phyloP scores from a whole-genome alignment of 2,113 vertebrate genomes.

The Onychostruthus taczanowskii region DNA sequence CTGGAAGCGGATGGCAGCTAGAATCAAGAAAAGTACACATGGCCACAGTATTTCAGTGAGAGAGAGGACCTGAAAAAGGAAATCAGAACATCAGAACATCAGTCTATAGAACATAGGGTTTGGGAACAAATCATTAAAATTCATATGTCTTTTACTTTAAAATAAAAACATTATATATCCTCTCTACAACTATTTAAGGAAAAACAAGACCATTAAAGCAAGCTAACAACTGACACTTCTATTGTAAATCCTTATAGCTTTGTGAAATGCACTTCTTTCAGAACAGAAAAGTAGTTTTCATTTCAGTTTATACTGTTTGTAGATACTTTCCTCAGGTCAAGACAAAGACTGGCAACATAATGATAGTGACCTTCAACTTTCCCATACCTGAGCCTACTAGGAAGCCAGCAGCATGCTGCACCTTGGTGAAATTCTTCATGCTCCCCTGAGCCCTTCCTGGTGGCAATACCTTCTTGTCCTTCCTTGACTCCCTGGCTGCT shows the following conservation, averaged over 20 bases:
- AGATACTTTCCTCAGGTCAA: neutral
- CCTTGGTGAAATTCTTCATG: neutral
- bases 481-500: neutral
- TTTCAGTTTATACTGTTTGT: neutral
- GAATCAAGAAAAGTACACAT: constrained; percentile 71
- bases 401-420: neutral
- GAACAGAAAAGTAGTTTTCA: neutral
- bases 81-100: neutral
- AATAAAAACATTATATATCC: neutral
- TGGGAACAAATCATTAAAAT: neutral
- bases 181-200: neutral
- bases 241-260: neutral
- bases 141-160: neutral
- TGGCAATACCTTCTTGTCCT: neutral
- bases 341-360: neutral
- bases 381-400: neutral
- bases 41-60: constrained; percentile 76
- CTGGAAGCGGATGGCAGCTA: constrained; percentile 68
- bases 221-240: neutral
- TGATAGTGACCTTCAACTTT: neutral
- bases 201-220: neutral
- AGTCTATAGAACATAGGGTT: neutral
- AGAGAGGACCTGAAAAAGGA: constrained; percentile 62
- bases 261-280: neutral
- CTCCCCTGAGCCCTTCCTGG: neutral